Evolutionary conservation across 2,113 vertebrate species (phyloP).

Genomic region (Hypocryptadius cinnamomeus): DNA sequence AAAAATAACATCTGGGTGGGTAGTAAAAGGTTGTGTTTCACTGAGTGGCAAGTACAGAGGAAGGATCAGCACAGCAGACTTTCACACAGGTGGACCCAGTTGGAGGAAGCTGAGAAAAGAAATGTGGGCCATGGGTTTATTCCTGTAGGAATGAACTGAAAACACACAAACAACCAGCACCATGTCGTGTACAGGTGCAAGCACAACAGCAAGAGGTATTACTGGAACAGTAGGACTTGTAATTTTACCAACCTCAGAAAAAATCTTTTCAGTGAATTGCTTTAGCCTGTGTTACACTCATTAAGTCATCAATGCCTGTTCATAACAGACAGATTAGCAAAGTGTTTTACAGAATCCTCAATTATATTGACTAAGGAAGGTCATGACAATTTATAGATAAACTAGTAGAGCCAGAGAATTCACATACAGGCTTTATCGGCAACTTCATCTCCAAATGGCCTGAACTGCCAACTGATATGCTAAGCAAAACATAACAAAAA

Average conservation of each 20-base stretch:
- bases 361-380: background rate
- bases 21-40: background rate
- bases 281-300: background rate
- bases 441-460: background rate
- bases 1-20: background rate
- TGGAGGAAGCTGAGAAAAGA: background rate
- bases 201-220: background rate
- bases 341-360: background rate
- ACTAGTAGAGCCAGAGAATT: background rate
- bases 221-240: background rate
- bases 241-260: background rate
- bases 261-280: background rate
- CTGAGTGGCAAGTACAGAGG: background rate
- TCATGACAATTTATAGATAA: background rate
- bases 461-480: background rate
- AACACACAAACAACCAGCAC: background rate
- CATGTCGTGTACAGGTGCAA: background rate
- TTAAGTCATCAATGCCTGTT: background rate
- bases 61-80: background rate
- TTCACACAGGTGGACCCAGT: background rate
- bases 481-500: background rate
- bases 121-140: background rate
- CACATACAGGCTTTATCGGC: background rate
- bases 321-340: background rate
- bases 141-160: background rate